Evolutionary conservation across 2,797 vertebrate genomes (phyloP).

Genomic region (Pelochelys cantorii): DNA sequence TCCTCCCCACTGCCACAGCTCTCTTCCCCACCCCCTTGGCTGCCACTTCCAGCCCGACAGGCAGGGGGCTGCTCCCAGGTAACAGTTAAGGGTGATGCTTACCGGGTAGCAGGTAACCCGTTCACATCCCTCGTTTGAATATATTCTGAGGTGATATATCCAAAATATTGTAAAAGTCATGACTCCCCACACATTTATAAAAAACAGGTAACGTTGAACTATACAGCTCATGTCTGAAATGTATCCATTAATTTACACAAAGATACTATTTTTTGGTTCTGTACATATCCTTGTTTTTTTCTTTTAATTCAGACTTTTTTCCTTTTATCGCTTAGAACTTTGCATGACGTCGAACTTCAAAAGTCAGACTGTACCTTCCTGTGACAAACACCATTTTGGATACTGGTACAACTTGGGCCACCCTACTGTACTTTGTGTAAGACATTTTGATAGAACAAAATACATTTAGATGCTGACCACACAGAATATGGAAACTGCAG

Average conservation of each 20-base stretch:
- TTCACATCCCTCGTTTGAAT: neutral
- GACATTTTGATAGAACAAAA: slow-evolving; percentile 40
- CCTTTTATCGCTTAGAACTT: slow-evolving; percentile 83
- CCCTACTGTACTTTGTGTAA: slow-evolving; percentile 93
- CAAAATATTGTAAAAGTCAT: neutral
- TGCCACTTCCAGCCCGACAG: too few relatives aligned
- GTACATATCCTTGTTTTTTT: neutral
- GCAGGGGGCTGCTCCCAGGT: too few relatives aligned
- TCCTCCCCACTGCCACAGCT: too few relatives aligned
- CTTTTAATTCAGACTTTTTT: neutral
- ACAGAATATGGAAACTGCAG: neutral
- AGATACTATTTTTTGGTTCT: neutral
- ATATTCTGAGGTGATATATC: neutral
- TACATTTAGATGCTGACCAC: neutral
- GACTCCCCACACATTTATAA: neutral
- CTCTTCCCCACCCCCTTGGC: too few relatives aligned
- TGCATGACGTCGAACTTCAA: slow-evolving; percentile 96
- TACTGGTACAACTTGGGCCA: slow-evolving; percentile 93
- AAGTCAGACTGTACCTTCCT: slow-evolving; percentile 90
- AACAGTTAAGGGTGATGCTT: too few relatives aligned
- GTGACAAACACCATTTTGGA: slow-evolving; percentile 92
- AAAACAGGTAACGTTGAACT: neutral
- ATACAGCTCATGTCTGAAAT: neutral
- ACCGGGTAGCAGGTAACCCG: too few relatives aligned
- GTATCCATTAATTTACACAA: neutral